Evolutionary conservation across 2,888 invertebrate genomes (phyloP).

Genomic region (Malacosoma neustria): DNA sequence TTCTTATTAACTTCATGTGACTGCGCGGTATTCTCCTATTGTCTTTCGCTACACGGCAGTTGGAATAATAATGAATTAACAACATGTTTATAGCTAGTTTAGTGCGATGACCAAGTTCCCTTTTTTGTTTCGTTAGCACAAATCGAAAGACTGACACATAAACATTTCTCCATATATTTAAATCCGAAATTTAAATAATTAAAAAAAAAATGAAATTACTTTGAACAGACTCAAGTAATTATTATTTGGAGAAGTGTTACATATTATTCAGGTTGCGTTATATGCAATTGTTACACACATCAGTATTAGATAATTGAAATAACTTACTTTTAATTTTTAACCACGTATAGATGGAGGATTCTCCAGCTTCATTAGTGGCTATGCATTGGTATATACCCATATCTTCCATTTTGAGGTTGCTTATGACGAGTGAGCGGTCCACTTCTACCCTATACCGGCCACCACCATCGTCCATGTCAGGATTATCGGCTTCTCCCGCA

Average conservation of each 20-base stretch:
- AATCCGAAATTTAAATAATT: no score
- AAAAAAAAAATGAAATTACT: no score
- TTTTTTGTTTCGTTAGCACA: neutral
- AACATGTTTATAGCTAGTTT: neutral
- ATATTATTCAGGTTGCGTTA: no score
- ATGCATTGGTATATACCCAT: conserved; percentile 97
- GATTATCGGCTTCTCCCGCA: conserved; percentile 49
- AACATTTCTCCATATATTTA: conserved; percentile 9
- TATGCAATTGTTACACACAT: no score
- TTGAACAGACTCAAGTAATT: no score
- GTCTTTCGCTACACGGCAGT: conserved; percentile 57
- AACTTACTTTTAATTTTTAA: conserved; percentile 95
- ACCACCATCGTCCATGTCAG: conserved; percentile 58
- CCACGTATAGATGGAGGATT: conserved; percentile 92
- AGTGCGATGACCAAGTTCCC: no score
- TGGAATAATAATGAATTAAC: conserved; percentile 22
- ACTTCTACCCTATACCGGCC: conserved; percentile 84
- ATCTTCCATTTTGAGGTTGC: conserved; percentile 86
- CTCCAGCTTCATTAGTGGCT: conserved; percentile 92
- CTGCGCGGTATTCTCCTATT: conserved; percentile 69
- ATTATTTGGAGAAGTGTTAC: no score
- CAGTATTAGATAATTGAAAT: conserved; percentile 7
- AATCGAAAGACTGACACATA: neutral
- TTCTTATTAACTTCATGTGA: conserved; percentile 78
- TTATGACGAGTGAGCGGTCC: conserved; percentile 88